phyloP scores from a whole-genome alignment of 2,113 vertebrate species.

The Holacanthus passer region DNA sequence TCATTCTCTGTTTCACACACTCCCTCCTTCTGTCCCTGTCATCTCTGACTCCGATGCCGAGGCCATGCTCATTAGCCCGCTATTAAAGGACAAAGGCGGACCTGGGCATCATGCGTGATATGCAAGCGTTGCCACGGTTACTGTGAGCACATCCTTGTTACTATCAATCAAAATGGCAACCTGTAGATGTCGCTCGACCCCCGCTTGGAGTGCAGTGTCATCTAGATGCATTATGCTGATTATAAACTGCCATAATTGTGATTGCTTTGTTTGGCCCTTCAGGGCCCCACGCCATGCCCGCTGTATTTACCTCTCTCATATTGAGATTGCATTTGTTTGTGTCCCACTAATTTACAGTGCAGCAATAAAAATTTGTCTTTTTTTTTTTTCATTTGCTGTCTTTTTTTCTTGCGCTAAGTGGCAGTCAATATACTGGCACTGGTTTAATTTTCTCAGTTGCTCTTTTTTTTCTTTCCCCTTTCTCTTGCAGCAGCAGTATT shows the following conservation, averaged over 20 bases:
- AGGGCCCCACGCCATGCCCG: neutral
- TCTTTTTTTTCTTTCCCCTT: neutral
- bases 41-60: slow-evolving; percentile 7
- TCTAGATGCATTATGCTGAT: slow-evolving; percentile 65
- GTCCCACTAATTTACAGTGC: slow-evolving; percentile 60
- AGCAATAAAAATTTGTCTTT: slow-evolving; percentile 29
- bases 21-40: slow-evolving; percentile 21
- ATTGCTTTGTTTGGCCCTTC: slow-evolving; percentile 49
- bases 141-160: slow-evolving; percentile 21
- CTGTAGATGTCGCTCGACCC: slow-evolving; percentile 57
- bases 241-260: slow-evolving; percentile 63
- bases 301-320: slow-evolving; percentile 49
- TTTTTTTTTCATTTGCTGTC: slow-evolving; percentile 40
- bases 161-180: slow-evolving; percentile 43
- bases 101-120: neutral
- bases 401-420: slow-evolving; percentile 48
- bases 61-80: slow-evolving; percentile 41
- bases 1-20: slow-evolving; percentile 18
- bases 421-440: slow-evolving; percentile 52
- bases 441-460: slow-evolving; percentile 55
- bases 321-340: slow-evolving; percentile 61
- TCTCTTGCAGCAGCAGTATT: slow-evolving; percentile 35
- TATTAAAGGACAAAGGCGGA: slow-evolving; percentile 52
- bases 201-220: neutral
- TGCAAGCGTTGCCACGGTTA: slow-evolving; percentile 53